Conservation (phyloP, 2,888 invertebrate species). For the Muscina levida region DNA sequence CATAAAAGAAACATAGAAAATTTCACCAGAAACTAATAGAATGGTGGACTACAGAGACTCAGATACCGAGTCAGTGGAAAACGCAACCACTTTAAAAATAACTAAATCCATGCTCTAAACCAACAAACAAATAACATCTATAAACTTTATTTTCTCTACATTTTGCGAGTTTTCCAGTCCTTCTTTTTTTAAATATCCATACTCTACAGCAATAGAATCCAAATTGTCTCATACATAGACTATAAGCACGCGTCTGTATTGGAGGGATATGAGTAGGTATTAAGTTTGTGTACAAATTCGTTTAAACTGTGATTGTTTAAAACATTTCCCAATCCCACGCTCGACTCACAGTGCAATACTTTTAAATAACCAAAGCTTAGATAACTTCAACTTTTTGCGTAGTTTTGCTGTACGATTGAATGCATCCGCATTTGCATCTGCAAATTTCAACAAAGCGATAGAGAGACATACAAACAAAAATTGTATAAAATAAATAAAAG, state of each 20-base stretch:
- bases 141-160: slow-evolving; percentile 13
- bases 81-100: neutral
- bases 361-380: slow-evolving; percentile 33
- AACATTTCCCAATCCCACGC: neutral
- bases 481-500: slow-evolving; percentile 54
- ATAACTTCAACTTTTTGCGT: slow-evolving; percentile 39
- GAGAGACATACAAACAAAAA: slow-evolving; percentile 21
- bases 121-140: slow-evolving; percentile 36
- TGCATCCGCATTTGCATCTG: slow-evolving; percentile 41
- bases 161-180: neutral
- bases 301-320: slow-evolving; percentile 48
- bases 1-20: slow-evolving; percentile 42
- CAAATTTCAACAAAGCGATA: slow-evolving; percentile 14
- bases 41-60: too few relatives aligned
- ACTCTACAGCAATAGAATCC: too few relatives aligned
- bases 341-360: neutral
- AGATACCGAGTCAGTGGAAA: too few relatives aligned
- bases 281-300: slow-evolving; percentile 47
- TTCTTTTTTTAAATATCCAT: neutral
- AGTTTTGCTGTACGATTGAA: slow-evolving; percentile 26
- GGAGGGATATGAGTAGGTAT: neutral
- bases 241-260: too few relatives aligned
- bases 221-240: too few relatives aligned
- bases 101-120: neutral
- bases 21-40: neutral